These are phyloP conservation scores for Halcyon senegalensis DNA, from an alignment of 2,113 vertebrate species.

Conservation along the genomic window DNA sequence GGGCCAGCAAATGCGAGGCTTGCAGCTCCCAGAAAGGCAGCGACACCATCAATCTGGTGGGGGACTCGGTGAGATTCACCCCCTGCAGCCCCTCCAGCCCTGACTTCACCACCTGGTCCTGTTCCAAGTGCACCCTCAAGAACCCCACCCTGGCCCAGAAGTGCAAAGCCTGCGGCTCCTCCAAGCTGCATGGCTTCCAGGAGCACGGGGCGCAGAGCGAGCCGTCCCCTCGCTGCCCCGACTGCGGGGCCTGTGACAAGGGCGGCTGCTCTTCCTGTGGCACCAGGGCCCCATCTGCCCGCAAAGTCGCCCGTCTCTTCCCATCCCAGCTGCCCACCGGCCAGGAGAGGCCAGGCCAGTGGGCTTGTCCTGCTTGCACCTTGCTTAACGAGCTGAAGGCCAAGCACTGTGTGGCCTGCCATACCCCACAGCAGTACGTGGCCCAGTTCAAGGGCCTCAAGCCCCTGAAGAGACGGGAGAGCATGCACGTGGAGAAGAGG, in stretches of 20 bases:
- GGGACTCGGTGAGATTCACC: conserved; percentile 90
- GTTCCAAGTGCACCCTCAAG: conserved; percentile 92
- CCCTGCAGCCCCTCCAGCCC: conserved; percentile 93
- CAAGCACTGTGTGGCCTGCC: conserved; percentile 92
- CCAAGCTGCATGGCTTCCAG: conserved; percentile 95
- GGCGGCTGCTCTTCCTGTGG: conserved; percentile 62
- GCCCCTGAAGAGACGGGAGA: conserved; percentile 89
- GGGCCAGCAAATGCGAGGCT: conserved; percentile 76
- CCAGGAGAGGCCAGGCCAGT: conserved; percentile 78
- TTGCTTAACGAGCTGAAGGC: conserved; percentile 87
- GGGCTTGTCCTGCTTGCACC: conserved; percentile 94
- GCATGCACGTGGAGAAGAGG: conserved; percentile 92
- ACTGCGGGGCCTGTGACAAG: conserved; percentile 71
- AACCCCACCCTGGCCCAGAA: conserved; percentile 86
- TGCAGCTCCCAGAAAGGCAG: conserved; percentile 74
- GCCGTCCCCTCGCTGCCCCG: conserved; percentile 65
- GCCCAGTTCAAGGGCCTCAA: conserved; percentile 82
- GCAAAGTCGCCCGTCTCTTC: conserved; percentile 78
- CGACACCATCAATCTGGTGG: conserved; percentile 88
- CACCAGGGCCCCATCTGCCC: conserved; percentile 53
- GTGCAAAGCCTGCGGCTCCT: conserved; percentile 90
- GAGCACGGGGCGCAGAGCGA: conserved; percentile 72
- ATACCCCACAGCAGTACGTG: conserved; percentile 91
- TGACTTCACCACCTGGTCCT: conserved; percentile 94
- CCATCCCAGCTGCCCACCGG: conserved; percentile 18